Percentiles rank a stretch among this genome's conserved stretches.
phyloP scores from a whole-genome alignment of 1,140 invertebrate genomes.

The Babylonia areolata region DNA sequence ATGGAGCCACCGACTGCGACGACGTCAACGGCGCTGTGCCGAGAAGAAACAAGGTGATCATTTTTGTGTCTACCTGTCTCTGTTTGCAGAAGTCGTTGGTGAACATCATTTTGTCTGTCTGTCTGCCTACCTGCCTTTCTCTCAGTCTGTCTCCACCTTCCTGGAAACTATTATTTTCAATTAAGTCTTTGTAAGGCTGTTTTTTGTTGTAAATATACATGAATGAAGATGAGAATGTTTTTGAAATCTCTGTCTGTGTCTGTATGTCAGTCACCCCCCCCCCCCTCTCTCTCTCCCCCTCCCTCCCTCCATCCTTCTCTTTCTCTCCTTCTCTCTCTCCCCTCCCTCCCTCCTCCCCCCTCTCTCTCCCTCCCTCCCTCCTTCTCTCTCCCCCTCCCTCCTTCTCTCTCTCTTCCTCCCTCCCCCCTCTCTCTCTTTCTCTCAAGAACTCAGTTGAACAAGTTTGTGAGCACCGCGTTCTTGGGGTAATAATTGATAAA shows the following conservation, averaged over 20 bases:
- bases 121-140: not conserved
- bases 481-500: not conserved
- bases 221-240: no score
- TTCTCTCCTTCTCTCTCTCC: not conserved
- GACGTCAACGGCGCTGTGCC: not conserved
- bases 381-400: slow-evolving; percentile 1
- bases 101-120: not conserved
- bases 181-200: no score
- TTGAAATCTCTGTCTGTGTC: no score
- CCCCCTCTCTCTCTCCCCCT: not conserved
- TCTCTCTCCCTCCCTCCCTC: not conserved
- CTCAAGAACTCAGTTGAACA: no score
- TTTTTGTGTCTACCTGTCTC: not conserved
- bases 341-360: not conserved
- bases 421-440: not conserved
- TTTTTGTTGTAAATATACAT: no score
- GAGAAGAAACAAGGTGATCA: not conserved
- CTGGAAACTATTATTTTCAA: not conserved
- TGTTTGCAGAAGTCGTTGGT: not conserved
- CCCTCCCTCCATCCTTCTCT: not conserved
- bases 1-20: not conserved
- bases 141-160: not conserved
- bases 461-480: no score
- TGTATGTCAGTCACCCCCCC: not conserved
- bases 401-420: slow-evolving; percentile 4